Evolutionary conservation across 2,113 vertebrate genomes (phyloP), one percentile per base, ranked within the genome.

Genomic region (Scomber japonicus): DNA sequence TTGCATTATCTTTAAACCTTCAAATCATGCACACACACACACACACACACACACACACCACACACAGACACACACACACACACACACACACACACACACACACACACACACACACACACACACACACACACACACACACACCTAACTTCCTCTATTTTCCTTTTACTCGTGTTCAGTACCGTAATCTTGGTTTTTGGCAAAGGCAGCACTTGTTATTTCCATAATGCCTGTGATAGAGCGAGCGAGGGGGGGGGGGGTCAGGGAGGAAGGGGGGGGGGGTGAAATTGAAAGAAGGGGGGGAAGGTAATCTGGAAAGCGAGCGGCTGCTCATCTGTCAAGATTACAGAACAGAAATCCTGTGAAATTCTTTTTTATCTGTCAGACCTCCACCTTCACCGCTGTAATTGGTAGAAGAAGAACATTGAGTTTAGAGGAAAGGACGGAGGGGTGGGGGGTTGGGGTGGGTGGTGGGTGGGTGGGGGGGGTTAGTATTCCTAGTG

Each of bases 281-380:
- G 35, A 45, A 10, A 68, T 59, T 59, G 59, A 67, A 80, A 78
- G 70, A 64, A 3, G 55, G 54, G 76, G 45, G 49, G 71, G 35
- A 53, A 55, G 54, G 75, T 53, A 80, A 79, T 85, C 67, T 80
- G 75, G 51, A 64, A 24, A 69, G 68, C 27, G 62, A 81, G 60
- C 12, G 12, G 53, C 67, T 51, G 74, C 78, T 89, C 81, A 74
- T 84, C 81, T 50, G 72, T 85, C 72, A 80, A 81, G 80, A 85
- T 72, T 75, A 77, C 62, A 50, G 40, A 69, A 66, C 30, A n/a
- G 76, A 75, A 82, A 78, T 78, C 67, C 50, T 63, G 44, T 56
- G 59, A 74, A 80, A 67, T 63, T 65, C 56, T 24, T 14, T 81
- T 65, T 70, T 66, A 76, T 82, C 71, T 63, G 21, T 10, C 3